phyloP scores from a whole-genome alignment of 2,797 vertebrate species.

The Pseudochirops corinnae region DNA sequence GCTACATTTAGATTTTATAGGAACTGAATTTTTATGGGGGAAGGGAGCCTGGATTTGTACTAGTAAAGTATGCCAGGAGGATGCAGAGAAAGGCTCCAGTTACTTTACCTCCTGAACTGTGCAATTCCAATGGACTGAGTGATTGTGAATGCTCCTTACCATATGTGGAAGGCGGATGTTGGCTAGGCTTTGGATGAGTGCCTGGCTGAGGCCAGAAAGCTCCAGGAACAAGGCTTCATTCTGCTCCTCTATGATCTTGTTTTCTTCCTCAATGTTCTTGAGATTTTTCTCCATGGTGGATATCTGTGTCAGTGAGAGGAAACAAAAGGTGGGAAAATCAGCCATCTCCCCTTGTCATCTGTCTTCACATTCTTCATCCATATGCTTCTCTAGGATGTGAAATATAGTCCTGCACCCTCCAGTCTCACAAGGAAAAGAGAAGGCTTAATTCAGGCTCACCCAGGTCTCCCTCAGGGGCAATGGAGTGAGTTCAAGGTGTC shows the following conservation, averaged over 20 bases:
- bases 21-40: not conserved
- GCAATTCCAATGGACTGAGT: not conserved
- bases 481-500: not conserved
- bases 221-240: slow-evolving; percentile 98
- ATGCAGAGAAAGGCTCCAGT: not conserved
- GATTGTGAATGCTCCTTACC: slow-evolving; percentile 86
- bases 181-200: slow-evolving; percentile 97
- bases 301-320: slow-evolving; percentile 87
- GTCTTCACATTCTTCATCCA: not conserved
- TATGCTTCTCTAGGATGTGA: not conserved
- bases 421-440: not conserved
- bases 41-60: not conserved
- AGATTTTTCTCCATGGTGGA: slow-evolving; percentile 99
- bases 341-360: not conserved
- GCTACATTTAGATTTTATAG: not conserved
- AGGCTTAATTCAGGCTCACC: not conserved
- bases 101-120: not conserved
- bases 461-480: not conserved
- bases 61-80: not conserved
- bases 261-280: slow-evolving; percentile 97
- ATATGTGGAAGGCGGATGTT: slow-evolving; percentile 98
- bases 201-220: slow-evolving; percentile 97
- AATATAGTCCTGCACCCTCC: not conserved
- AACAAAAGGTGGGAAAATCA: not conserved
- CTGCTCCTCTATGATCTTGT: slow-evolving; percentile 98